A percentile compares a stretch with the other conserved stretches of the same genome.
phyloP scores from a whole-genome alignment of 2,888 invertebrate genomes.

The Drosophila borborema region DNA sequence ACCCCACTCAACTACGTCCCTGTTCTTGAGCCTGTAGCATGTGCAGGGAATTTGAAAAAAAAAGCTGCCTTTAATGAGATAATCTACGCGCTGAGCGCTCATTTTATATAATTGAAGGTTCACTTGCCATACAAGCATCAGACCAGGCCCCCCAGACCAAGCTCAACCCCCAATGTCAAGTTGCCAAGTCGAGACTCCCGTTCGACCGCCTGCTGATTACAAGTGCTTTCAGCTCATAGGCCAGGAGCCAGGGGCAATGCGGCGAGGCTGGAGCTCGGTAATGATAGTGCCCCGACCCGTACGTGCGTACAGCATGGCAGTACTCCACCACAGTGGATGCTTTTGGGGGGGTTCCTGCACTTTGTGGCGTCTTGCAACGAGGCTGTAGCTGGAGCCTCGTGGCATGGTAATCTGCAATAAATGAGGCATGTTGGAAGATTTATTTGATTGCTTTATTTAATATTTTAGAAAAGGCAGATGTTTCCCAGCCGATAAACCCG shows the following conservation, averaged over 20 bases:
- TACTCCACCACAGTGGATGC: not conserved
- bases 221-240: conserved; percentile 12
- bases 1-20: not conserved
- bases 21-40: conserved; percentile 18
- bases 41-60: conserved; percentile 74
- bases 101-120: conserved; percentile 80
- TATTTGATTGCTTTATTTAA: conserved; percentile 84
- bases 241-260: not conserved
- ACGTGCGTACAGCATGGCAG: conserved; percentile 63
- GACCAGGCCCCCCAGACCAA: conserved; percentile 5
- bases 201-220: conserved; percentile 57
- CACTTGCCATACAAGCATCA: conserved; percentile 58
- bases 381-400: not conserved
- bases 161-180: not conserved
- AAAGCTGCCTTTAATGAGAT: conserved; percentile 80
- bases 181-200: not conserved
- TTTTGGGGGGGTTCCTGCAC: conserved; percentile 31
- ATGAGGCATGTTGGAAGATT: conserved; percentile 84
- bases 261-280: conserved; percentile 17
- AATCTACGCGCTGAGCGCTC: conserved; percentile 75
- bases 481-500: conserved; percentile 52
- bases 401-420: conserved; percentile 83
- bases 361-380: conserved; percentile 48
- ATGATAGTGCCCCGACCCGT: conserved; percentile 73
- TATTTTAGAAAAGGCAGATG: conserved; percentile 80